Percentiles rank a stretch among this genome's conserved stretches.
phyloP scores from a whole-genome alignment of 2,888 invertebrate genomes.

The Crocallis elinguaria region DNA sequence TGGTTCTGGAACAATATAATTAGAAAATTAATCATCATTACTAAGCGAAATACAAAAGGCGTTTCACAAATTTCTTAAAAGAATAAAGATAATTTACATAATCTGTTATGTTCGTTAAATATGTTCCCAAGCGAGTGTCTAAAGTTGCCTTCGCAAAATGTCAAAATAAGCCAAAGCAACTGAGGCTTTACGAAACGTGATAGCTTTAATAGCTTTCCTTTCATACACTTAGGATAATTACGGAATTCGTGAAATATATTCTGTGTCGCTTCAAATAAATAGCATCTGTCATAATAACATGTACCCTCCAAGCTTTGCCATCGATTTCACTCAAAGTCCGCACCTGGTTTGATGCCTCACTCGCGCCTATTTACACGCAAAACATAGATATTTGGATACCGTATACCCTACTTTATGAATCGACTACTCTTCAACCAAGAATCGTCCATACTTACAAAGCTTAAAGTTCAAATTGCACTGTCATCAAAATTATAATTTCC shows the following conservation, averaged over 20 bases:
- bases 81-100: no score
- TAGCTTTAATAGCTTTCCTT: conserved; percentile 56
- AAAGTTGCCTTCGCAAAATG: conserved; percentile 25
- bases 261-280: conserved; percentile 66
- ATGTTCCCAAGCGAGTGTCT: not conserved
- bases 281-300: conserved; percentile 80
- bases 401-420: conserved; percentile 64
- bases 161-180: conserved; percentile 25
- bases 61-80: no score
- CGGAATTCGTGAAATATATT: conserved; percentile 54
- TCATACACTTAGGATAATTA: conserved; percentile 57
- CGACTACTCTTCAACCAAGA: conserved; percentile 42
- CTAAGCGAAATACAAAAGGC: no score
- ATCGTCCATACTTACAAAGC: conserved; percentile 41
- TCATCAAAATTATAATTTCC: conserved; percentile 50
- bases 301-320: conserved; percentile 71
- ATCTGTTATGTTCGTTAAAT: not conserved
- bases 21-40: not conserved
- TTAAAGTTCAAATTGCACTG: conserved; percentile 48
- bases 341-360: conserved; percentile 81
- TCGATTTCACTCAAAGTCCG: conserved; percentile 71
- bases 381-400: conserved; percentile 79
- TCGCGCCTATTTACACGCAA: conserved; percentile 79
- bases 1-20: conserved; percentile 67
- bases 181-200: conserved; percentile 50